Percentiles rank a stretch among this genome's conserved stretches.
Evolutionary conservation across 2,888 invertebrate species (phyloP).

Genomic region (Orthosia cruda): DNA sequence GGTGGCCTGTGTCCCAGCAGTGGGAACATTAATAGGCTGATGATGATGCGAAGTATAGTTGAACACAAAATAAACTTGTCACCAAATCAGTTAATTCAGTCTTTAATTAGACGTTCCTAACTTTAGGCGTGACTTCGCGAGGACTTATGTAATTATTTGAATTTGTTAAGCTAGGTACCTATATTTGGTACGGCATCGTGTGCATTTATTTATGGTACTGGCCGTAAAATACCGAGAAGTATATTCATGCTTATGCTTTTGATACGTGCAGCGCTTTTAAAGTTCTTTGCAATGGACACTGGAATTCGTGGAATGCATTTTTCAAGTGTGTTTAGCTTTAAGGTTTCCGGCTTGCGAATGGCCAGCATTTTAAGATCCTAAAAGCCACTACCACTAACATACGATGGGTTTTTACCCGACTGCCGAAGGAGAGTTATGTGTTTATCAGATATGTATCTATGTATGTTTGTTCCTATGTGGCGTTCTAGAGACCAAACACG

Average conservation of each 20-base stretch:
- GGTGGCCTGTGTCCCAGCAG: too few species aligned
- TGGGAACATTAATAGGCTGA: too few species aligned
- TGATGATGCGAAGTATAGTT: too few species aligned
- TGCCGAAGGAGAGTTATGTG: too few species aligned
- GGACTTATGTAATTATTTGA: constrained; percentile 6
- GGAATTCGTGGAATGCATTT: constrained; percentile 49
- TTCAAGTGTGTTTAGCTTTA: constrained; percentile 20
- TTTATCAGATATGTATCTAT: too few species aligned
- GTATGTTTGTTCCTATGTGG: too few species aligned
- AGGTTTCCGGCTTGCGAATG: constrained; percentile 34
- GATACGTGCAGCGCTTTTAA: constrained; percentile 52
- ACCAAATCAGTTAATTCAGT: background rate
- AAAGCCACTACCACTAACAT: background rate
- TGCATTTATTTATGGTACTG: too few species aligned
- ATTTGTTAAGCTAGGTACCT: constrained; percentile 1
- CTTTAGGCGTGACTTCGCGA: background rate
- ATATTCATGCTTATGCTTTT: constrained; percentile 36
- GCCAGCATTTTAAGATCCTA: background rate
- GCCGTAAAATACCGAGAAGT: constrained; percentile 55
- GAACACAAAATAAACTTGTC: background rate
- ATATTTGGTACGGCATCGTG: constrained; percentile 30
- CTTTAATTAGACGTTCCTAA: background rate
- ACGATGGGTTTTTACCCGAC: background rate
- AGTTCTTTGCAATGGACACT: constrained; percentile 15
- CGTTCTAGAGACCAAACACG: too few species aligned